These are phyloP conservation scores for Bombus confusus DNA, from an alignment of 1,140 invertebrate genomes.

Conservation along the genomic window DNA sequence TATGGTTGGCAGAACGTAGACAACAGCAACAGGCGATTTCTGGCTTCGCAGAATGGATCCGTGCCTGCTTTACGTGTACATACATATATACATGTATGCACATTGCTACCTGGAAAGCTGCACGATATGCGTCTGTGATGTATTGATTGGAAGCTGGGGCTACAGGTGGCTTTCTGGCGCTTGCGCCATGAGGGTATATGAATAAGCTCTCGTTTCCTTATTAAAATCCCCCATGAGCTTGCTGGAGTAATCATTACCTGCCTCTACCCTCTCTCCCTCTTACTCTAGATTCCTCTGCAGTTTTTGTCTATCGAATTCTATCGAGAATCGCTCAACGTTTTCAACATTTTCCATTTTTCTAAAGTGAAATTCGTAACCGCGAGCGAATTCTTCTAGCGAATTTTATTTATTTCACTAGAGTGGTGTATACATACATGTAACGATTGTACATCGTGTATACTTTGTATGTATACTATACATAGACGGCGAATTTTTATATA, in stretches of 20 bases:
- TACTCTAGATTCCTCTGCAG: not conserved
- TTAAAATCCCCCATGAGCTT: conserved; percentile 67
- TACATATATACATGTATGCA: conserved; percentile 35
- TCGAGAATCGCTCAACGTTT: no score
- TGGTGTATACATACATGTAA: no score
- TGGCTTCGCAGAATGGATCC: conserved; percentile 24
- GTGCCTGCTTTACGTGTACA: not conserved
- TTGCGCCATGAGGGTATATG: conserved; percentile 65
- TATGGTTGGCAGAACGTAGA: not conserved
- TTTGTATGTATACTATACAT: no score
- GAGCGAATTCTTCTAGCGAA: no score
- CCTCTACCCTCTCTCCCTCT: not conserved
- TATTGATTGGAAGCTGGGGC: conserved; percentile 73
- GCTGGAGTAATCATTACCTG: conserved; percentile 58
- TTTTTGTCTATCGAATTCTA: no score
- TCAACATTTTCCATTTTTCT: no score
- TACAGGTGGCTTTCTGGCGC: conserved; percentile 72
- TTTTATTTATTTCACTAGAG: no score
- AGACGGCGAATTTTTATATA: no score
- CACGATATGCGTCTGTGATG: conserved; percentile 63
- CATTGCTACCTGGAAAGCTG: conserved; percentile 62
- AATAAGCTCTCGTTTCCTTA: conserved; percentile 69
- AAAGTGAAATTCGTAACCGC: no score
- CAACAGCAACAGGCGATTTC: conserved; percentile 66
- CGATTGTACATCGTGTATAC: no score